Conservation (phyloP, 2,888 invertebrate species). For the Drosophila birchii region DNA sequence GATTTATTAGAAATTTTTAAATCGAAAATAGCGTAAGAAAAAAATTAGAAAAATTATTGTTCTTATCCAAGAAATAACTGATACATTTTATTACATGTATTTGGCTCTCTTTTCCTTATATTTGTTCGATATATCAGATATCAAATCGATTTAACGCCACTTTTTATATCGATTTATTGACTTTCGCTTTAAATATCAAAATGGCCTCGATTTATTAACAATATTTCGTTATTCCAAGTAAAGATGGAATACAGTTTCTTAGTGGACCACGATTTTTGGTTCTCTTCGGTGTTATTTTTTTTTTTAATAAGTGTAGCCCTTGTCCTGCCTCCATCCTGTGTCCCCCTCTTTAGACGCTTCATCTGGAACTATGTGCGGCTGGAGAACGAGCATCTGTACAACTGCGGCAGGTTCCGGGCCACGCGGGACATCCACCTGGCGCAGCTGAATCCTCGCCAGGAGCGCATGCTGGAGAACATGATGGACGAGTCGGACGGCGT, state of each 20-base stretch:
- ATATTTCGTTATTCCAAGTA: not conserved
- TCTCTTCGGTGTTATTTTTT: not conserved
- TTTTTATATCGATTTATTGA: not conserved
- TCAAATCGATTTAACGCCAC: too few relatives aligned
- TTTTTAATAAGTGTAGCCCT: not conserved
- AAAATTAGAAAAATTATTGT: too few relatives aligned
- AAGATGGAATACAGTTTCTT: not conserved
- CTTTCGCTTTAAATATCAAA: not conserved
- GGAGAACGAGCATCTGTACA: slow-evolving; percentile 99
- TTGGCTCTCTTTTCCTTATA: too few relatives aligned
- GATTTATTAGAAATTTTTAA: too few relatives aligned
- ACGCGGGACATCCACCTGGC: slow-evolving; percentile 98
- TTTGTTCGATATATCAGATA: too few relatives aligned
- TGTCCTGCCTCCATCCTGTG: not conserved
- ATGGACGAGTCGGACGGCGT: slow-evolving; percentile 96
- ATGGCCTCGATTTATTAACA: not conserved
- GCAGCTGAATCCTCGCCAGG: slow-evolving; percentile 93
- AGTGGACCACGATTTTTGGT: not conserved
- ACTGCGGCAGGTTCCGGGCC: slow-evolving; percentile 98
- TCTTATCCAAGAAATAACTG: not conserved
- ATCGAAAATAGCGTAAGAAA: too few relatives aligned
- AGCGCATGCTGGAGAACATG: slow-evolving; percentile 93
- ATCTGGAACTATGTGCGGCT: slow-evolving; percentile 99
- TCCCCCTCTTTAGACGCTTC: slow-evolving; percentile 88
- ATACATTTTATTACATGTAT: too few relatives aligned